Base-by-base conservation (phyloP, 1,140 invertebrate genomes). In the Spodoptera litura region DNA sequence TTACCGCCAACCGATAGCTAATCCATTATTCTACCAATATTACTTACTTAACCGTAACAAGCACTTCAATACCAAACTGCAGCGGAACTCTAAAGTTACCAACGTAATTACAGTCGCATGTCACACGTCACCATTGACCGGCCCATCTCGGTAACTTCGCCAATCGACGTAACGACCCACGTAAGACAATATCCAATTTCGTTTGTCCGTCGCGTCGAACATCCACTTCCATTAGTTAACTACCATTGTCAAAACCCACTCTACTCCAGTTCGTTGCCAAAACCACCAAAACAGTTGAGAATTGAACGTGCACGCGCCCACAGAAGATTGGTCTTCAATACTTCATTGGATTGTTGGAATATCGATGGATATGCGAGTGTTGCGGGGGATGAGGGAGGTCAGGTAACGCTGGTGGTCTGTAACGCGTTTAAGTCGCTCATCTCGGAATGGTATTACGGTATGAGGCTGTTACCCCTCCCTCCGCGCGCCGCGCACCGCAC, bases 371-470 rank as follows among this genome's bases (percentile, higher is more conserved):
- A 64, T 76, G 52, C 44, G 66, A 64, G 68, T 52, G 15, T 62
- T 59, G 35, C 13, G 78, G 56, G 55, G 72, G 73, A 35, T 3
- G 51, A 31, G 62, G 78, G 38, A 81, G 89, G 79, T 89, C 88
- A 81, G 13, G 78, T 78, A 87, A 76, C 56, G 72, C 31, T 90
- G 90, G 88, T 75, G 80, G 82, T 80, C 82, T 79, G 83, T 94
- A 94, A 94, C 90, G 79, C 84, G 84, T 93, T 94, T 92, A 92
- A 94, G 92, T 90, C 91, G 85, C 86, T 94, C 92, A 94, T 94
- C 92, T 94, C 90, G 87, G 89, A 93, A 93, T 92, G 90, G 91
- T 90, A 91, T 94, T 94, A 94, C 88, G 78, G 86, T 85, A 87
- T 88, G 86, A 86, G 82, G 82, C 85, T 78, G 81, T 80, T 81